Base-by-base conservation (phyloP, 2,113 vertebrate genomes). In the Danionella cerebrum region DNA sequence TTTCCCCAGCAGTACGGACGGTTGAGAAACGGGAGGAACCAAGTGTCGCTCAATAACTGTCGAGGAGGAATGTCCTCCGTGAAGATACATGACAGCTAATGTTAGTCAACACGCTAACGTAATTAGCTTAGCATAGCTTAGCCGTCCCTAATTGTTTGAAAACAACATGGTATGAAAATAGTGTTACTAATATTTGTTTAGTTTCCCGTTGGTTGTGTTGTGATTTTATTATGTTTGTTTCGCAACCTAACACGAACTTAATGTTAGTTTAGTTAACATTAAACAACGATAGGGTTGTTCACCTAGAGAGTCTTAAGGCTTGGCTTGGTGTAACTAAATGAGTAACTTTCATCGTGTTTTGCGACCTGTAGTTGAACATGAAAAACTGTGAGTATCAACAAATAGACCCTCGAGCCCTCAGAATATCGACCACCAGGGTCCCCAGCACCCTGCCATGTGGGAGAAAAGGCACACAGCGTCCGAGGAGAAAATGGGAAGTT, bases 371-470 rank as follows among this genome's bases (percentile, higher is more conserved):
- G 35, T 44, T 64, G 72, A 76, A 3, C 27, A 90, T 90, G 87
- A 90, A 86, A 78, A 88, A 90, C 69, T 94, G 93, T 79, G 92
- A 92, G 81, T 95, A 95, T 84, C 90, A 92, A 82, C 90, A 95
- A 84, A 94, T 94, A 36, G 90, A 90, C 80, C 83, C 90, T 31
- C 75, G 82, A 73, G 81, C 87, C 29, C 82, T 89, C 10, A 51
- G 67, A 7, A 69, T 74, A 13, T 16, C 60, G 6, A 36, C 13
- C 44, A 64, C 42, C 12, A 18, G 12, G 44, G 36, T 29, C 25
- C 21, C 70, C 83, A 0, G 85, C 19, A 78, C 78, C 2, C 83
- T 84, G 64, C 76, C 42, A 22, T 76, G 57, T 60, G 3, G 73
- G 59, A 83, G 70, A 10, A 72, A 67, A 69, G 74, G 60, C 36